phyloP scores from a whole-genome alignment of 1,140 invertebrate genomes.

The Penaeus chinensis region DNA sequence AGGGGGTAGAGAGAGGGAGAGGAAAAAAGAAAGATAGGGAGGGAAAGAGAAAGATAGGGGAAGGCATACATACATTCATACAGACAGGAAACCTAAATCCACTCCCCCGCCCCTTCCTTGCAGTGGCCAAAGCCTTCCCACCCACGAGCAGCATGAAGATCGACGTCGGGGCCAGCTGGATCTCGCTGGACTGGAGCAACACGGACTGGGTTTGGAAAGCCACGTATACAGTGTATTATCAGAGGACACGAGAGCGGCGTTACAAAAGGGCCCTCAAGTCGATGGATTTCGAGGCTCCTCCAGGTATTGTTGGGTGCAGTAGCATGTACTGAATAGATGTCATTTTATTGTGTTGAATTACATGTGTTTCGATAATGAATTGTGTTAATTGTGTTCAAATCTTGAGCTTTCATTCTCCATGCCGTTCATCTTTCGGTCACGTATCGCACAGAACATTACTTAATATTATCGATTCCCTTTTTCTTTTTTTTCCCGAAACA shows the following conservation, averaged over 20 bases:
- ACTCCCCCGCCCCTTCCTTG: not conserved
- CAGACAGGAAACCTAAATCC: not conserved
- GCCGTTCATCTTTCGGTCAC: too few relatives aligned
- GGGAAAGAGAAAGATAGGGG: not conserved
- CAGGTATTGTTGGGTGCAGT: not conserved
- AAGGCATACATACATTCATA: too few relatives aligned
- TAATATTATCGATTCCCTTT: too few relatives aligned
- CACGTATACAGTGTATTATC: not conserved
- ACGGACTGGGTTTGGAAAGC: not conserved
- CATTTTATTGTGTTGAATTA: too few relatives aligned
- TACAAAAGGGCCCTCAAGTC: not conserved
- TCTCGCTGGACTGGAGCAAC: conserved; percentile 3
- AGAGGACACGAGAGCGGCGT: not conserved
- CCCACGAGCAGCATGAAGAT: not conserved
- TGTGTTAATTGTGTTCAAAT: too few relatives aligned
- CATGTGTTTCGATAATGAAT: not conserved
- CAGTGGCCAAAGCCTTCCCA: not conserved
- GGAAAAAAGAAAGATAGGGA: too few relatives aligned
- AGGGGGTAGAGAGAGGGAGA: too few relatives aligned
- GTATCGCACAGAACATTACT: too few relatives aligned
- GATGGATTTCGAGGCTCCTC: conserved; percentile 10
- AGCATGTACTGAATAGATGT: not conserved
- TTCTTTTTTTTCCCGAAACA: too few relatives aligned
- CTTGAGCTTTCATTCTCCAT: too few relatives aligned
- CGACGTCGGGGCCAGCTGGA: not conserved